Base-by-base conservation (phyloP, 2,113 vertebrate species). In the Grammomys dolichurus region DNA sequence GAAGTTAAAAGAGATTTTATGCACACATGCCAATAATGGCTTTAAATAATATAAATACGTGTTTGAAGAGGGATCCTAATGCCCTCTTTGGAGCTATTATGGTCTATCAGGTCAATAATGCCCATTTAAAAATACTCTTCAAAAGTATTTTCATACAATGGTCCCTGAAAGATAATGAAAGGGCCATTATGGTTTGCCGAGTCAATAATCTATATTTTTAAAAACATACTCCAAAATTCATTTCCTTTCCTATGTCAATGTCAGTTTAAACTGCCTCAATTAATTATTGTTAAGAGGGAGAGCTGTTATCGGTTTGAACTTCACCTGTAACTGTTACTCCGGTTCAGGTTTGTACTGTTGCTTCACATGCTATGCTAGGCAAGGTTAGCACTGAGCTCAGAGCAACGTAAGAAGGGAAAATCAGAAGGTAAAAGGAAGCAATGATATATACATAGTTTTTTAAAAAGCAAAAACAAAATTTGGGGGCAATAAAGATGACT, bases 31-130 rank as follows among this genome's bases (percentile, higher is more conserved):
- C 98, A 97, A 95, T 96, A 93, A 97, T 95, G 73, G 76, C 95
- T 88, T 98, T 63, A 89, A 96, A 91, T 86, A 95, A 89, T 72
- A 48, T 94, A 96, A 96, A 97, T 96, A 95, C 87, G 94, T 95
- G 72, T 78, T 95, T 89, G 89, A 93, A 90, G 85, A 93, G 90
- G 93, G 76, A 91, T 97, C 87, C 86, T 93, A 97, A 96, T 97
- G 96, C 88, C 97, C 97, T 93, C 96, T 80, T 92, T 95, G 97
- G 93, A 69, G 95, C 95, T 95, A 94, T 81, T 97, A 92, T 95
- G 46, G 97, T 97, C 97, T 95, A 81, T 96, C 87, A 88, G 95
- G 96, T 98, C 69, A 97, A 98, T 98, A 86, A 70, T 89, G 90
- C 76, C 65, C 89, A 97, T 95, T 97, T 36, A 70, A 95, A 96